Percentiles rank a stretch among this genome's conserved stretches.
Conservation (phyloP, 2,113 vertebrate genomes). For the Rhagologus leucostigma region DNA sequence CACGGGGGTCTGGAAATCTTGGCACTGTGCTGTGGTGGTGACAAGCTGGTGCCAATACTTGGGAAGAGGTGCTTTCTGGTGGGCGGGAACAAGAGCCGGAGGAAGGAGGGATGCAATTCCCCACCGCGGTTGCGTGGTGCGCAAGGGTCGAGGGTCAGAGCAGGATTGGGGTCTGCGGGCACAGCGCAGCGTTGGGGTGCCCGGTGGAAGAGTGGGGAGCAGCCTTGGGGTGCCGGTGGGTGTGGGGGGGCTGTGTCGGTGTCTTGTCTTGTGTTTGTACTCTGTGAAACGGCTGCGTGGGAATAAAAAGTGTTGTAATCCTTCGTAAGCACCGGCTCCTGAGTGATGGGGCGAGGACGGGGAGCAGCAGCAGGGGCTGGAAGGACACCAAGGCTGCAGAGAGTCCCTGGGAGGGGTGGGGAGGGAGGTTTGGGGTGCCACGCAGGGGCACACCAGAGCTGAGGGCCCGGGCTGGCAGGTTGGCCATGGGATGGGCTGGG, state of each 20-base stretch:
- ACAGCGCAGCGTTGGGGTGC: accelerated
- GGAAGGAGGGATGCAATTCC: neutral
- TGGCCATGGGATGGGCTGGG: neutral
- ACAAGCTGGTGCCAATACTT: accelerated
- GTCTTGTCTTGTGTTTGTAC: constrained; percentile 32
- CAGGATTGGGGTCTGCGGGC: accelerated
- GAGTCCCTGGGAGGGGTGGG: neutral
- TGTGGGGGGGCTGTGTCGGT: neutral
- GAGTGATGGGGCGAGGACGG: accelerated
- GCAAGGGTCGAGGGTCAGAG: accelerated
- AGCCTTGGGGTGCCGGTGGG: neutral
- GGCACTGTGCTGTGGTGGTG: accelerated
- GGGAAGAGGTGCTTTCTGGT: neutral
- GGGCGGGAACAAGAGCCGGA: neutral
- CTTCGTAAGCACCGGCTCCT: neutral
- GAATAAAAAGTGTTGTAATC: constrained; percentile 53
- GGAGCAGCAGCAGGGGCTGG: neutral
- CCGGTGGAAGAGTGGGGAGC: accelerated
- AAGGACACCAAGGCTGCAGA: neutral
- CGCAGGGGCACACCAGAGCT: neutral
- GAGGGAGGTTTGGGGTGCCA: neutral
- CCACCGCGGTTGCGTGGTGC: accelerated
- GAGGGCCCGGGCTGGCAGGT: neutral
- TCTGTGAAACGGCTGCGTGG: constrained; percentile 31
- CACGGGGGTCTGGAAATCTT: accelerated